Evolutionary conservation across 2,888 invertebrate genomes (phyloP).

Genomic region (Lordiphosa fenestrarum): DNA sequence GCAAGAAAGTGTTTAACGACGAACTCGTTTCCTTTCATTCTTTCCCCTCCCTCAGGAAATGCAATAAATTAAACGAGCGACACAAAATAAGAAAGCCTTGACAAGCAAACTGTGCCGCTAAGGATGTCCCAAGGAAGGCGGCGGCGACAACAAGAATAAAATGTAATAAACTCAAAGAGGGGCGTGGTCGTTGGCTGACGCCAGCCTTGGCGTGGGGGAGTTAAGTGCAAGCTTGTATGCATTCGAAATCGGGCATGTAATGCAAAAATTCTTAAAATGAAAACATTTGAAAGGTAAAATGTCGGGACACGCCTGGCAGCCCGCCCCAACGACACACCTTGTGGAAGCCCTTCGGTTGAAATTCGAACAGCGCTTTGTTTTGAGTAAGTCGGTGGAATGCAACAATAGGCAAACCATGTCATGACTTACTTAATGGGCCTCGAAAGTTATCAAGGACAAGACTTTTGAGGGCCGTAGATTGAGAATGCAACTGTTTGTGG

Average conservation of each 20-base stretch:
- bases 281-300: constrained; percentile 49
- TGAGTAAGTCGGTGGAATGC: constrained; percentile 21
- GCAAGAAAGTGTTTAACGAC: constrained; percentile 28
- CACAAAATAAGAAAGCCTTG: constrained; percentile 17
- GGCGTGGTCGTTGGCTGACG: constrained; percentile 12
- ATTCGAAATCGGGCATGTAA: constrained; percentile 20
- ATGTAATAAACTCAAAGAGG: constrained; percentile 37
- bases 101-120: constrained; percentile 19
- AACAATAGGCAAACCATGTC: too few relatives aligned
- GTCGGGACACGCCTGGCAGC: constrained; percentile 43
- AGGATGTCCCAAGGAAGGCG: constrained; percentile 17
- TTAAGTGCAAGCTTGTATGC: constrained; percentile 37
- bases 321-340: constrained; percentile 32
- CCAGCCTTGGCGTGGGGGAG: constrained; percentile 33
- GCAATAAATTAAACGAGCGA: constrained; percentile 51
- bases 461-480: too few relatives aligned
- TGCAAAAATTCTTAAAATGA: constrained; percentile 33
- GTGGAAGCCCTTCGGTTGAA: constrained; percentile 22
- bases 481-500: too few relatives aligned
- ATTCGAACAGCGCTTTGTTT: constrained; percentile 31
- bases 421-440: too few relatives aligned
- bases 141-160: constrained; percentile 17
- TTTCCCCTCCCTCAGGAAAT: constrained; percentile 37
- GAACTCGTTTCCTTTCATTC: constrained; percentile 15
- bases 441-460: too few relatives aligned